Base-by-base conservation (phyloP, 2,113 vertebrate species). In the Elachura formosa region DNA sequence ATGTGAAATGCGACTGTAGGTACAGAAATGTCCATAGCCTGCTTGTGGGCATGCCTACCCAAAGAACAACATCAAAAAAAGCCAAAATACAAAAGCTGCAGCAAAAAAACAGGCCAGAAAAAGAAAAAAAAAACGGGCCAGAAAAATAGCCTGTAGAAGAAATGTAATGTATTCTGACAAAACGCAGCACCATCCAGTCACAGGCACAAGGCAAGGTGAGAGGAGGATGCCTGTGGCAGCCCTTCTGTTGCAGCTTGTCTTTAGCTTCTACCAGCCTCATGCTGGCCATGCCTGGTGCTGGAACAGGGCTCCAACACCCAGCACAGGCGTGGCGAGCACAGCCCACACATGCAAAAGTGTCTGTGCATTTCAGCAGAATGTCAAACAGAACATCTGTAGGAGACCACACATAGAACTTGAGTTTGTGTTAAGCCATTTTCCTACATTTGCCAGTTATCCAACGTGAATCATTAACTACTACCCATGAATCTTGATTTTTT, bases 21-120 rank as follows among this genome's bases (percentile, higher is more conserved):
- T n/a, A 80, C 25, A n/a, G 23, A n/a, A 11, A 28, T 0, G 3
- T 5, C 31, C 26, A 0, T 5, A 16, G 36, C 34, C 26, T 14
- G 15, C 29, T 11, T 11, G 12, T 19, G 38, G 28, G 29, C 10
- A 26, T 34, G n/a, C 21, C 34, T 22, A 11, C 14, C 11, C 54
- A 31, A 85, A 58, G 40, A 28, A 34, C 10, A 58, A 52, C 40
- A 29, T 68, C 45, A 61, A 18, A 22, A 48, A 52, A n/a, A 88
- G 40, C 19, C 14, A 17, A 22, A 49, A 40, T 19, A 12, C 28
- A 87, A 84, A 69, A 79, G 61, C 61, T 54, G 46, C 31, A 74
- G 71, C 43, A 46, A 21, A 23, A 82, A 19, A 14, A 28, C 10
- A 38, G 21, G 29, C 8, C 38, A 71, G 8, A 67, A 81, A 87